phyloP scores from a whole-genome alignment of 2,888 invertebrate genomes.

The Crematogaster levior region DNA sequence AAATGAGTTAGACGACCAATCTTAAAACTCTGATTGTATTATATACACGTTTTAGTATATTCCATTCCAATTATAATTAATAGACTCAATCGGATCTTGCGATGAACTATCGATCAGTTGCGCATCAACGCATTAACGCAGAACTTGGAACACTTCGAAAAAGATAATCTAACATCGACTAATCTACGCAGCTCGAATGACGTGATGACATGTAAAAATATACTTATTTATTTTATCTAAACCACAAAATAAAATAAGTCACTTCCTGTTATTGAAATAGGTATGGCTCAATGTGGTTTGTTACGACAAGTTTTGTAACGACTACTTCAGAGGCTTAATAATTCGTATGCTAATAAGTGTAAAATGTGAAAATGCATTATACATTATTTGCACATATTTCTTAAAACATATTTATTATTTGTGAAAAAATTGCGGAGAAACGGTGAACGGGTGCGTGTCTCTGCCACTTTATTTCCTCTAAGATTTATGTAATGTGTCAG shows the following conservation, averaged over 20 bases:
- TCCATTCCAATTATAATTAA: not conserved
- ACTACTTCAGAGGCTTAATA: not conserved
- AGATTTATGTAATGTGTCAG: slow-evolving; percentile 40
- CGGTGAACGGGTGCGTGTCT: not conserved
- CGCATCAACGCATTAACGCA: not conserved
- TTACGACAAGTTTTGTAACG: not conserved
- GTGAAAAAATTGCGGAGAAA: slow-evolving; percentile 5
- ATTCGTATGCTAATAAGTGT: not conserved
- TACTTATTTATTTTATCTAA: slow-evolving; percentile 3
- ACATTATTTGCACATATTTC: not conserved
- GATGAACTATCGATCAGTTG: not conserved
- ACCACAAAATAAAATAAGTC: not conserved
- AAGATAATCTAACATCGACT: not conserved
- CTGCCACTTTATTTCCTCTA: slow-evolving; percentile 14
- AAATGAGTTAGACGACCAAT: not conserved
- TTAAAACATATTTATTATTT: slow-evolving; percentile 5
- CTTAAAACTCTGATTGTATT: not conserved
- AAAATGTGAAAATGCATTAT: not conserved
- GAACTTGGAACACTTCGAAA: not conserved
- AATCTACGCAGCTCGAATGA: not conserved
- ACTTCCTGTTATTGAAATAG: slow-evolving; percentile 1
- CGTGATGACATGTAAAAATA: not conserved
- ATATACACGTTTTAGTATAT: not conserved
- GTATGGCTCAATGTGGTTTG: not conserved
- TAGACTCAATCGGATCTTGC: not conserved